Evolutionary conservation across 1,140 invertebrate genomes (phyloP).

Genomic region (Antheraea pernyi): DNA sequence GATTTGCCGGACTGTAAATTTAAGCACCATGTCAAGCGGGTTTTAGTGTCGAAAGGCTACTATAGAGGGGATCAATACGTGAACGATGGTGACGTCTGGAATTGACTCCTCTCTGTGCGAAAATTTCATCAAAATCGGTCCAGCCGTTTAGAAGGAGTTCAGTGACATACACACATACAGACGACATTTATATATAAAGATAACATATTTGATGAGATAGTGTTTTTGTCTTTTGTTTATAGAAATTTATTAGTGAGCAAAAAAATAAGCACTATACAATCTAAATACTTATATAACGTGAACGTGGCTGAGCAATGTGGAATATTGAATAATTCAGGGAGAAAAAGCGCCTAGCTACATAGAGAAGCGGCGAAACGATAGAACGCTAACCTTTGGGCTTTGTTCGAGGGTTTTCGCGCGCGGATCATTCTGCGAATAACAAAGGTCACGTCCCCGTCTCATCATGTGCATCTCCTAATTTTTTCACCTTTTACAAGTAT

Average conservation of each 20-base stretch:
- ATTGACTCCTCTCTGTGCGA: no score
- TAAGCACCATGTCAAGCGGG: no score
- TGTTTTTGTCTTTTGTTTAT: no score
- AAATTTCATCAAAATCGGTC: no score
- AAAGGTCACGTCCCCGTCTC: conserved; percentile 21
- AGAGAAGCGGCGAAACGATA: not conserved
- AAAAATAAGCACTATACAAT: not conserved
- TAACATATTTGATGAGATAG: no score
- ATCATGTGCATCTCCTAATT: conserved; percentile 15
- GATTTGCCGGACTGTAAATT: no score
- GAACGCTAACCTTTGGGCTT: conserved; percentile 17
- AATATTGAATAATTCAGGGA: conserved; percentile 25
- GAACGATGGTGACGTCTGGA: no score
- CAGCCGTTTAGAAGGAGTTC: no score
- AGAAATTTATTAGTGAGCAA: not conserved
- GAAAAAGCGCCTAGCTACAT: not conserved
- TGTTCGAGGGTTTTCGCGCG: conserved; percentile 19
- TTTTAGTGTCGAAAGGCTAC: no score
- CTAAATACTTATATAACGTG: not conserved
- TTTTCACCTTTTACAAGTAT: conserved; percentile 12
- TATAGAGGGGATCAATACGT: no score
- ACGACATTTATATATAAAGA: no score
- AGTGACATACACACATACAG: no score
- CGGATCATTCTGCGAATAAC: conserved; percentile 21
- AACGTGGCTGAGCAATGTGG: not conserved